Evolutionary conservation across 2,113 vertebrate species (phyloP), one percentile per base, ranked within the genome.

Genomic region (Herpailurus yagouaroundi): DNA sequence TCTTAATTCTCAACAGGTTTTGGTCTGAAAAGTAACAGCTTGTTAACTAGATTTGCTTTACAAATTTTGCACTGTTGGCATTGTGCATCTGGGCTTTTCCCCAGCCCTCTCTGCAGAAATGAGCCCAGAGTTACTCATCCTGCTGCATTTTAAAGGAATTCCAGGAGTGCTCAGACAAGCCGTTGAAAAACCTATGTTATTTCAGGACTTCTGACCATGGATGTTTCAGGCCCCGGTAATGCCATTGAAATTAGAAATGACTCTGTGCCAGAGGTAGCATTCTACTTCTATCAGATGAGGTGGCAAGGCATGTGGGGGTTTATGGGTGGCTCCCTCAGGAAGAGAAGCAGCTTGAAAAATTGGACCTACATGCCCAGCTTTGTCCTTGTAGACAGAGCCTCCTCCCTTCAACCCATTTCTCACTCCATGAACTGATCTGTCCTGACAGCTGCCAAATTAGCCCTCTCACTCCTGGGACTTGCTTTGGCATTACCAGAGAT

Each of bases 1-100:
- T 41, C 5, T 92, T 98, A 74, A 96, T 95, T 80, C 87, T 84
- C 71, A 50, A 68, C 25, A 13, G 0, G 1, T 97, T 98, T 98
- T 98, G 96, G 98, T 98, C 92, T 94, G 95, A 94, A 94, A 97
- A 97, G 29, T 60, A 97, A 91, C 64, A 71, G 38, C 81, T 97
- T 38, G 31, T 91, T 98, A 96, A 66, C 73, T 83, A 60, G 84
- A 97, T 89, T 89, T 94, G 60, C 97, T 97, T 97, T 92, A 97
- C 91, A 97, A 91, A 98, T 97, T 97, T 97, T 94, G 50, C 91
- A 81, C 91, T 93, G 90, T 96, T 79, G 66, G 87, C 95, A 83
- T 93, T 68, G 74, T 97, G 80, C 73, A 89, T 38, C 96, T 96
- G 96, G 97, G 81, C 77, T 91, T 95, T 93, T 95, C 81, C 91